These are phyloP conservation scores for Standfussiana lucernea DNA, from an alignment of 2,888 invertebrate species.

Conservation along the genomic window DNA sequence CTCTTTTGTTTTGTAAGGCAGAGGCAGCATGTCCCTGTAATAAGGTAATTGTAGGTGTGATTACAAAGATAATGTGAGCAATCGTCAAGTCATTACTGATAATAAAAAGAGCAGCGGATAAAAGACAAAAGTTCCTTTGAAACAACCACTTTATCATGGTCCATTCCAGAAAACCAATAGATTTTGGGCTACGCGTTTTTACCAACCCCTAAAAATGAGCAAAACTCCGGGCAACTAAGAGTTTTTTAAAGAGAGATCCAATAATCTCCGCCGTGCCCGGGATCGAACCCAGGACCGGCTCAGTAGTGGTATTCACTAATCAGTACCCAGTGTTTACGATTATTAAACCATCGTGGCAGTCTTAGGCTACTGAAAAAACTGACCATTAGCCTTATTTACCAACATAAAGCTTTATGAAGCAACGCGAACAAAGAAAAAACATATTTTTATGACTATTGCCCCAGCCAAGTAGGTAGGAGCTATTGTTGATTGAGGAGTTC, in stretches of 20 bases:
- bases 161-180: neutral
- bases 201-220: neutral
- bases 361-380: too few relatives aligned
- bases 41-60: constrained; percentile 8
- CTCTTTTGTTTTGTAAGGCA: constrained; percentile 92
- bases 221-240: too few relatives aligned
- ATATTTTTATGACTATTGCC: neutral
- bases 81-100: neutral
- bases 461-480: too few relatives aligned
- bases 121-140: neutral
- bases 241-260: too few relatives aligned
- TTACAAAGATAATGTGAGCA: neutral
- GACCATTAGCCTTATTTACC: too few relatives aligned
- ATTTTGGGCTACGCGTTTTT: neutral
- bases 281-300: too few relatives aligned
- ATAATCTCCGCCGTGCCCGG: too few relatives aligned
- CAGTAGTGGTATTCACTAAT: too few relatives aligned
- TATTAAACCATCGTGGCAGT: too few relatives aligned
- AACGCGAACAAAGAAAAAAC: neutral
- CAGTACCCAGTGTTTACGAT: too few relatives aligned
- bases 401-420: neutral
- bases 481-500: neutral
- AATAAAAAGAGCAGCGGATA: neutral
- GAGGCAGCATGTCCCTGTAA: constrained; percentile 92
- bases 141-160: neutral